Conservation (phyloP, 2,113 vertebrate genomes). For the Gymnobelideus leadbeateri region DNA sequence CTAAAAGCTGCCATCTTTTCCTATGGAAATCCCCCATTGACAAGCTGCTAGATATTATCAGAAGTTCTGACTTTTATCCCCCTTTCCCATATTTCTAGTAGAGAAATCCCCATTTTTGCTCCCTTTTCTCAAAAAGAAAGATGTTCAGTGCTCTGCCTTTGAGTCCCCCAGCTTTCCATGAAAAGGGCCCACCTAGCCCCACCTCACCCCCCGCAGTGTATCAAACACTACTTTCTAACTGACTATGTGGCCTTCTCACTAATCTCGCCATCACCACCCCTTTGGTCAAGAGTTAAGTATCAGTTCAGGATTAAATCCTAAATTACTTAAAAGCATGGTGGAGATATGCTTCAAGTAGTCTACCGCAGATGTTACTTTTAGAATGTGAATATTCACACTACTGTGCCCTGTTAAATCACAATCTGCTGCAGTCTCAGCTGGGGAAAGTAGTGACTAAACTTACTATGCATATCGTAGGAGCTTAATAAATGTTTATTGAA, state of each 20-base stretch:
- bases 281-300: neutral
- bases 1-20: constrained; percentile 20
- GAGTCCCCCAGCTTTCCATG: constrained; percentile 20
- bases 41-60: neutral
- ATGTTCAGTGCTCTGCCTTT: constrained; percentile 39
- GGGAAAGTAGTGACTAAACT: neutral
- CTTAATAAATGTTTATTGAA: neutral
- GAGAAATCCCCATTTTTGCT: constrained; percentile 21
- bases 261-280: neutral
- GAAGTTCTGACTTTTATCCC: neutral
- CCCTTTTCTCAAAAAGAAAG: constrained; percentile 9
- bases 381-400: neutral
- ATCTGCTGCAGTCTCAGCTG: neutral
- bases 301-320: neutral
- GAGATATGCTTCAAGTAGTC: neutral
- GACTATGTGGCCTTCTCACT: constrained; percentile 30
- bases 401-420: constrained; percentile 5
- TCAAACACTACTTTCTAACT: neutral
- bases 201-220: neutral
- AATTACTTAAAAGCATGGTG: neutral
- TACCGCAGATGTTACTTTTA: neutral
- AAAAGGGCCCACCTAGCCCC: neutral
- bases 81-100: neutral
- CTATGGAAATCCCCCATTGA: constrained; percentile 19
- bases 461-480: neutral